phyloP scores from a whole-genome alignment of 1,140 invertebrate species.

The Oppia nitens region DNA sequence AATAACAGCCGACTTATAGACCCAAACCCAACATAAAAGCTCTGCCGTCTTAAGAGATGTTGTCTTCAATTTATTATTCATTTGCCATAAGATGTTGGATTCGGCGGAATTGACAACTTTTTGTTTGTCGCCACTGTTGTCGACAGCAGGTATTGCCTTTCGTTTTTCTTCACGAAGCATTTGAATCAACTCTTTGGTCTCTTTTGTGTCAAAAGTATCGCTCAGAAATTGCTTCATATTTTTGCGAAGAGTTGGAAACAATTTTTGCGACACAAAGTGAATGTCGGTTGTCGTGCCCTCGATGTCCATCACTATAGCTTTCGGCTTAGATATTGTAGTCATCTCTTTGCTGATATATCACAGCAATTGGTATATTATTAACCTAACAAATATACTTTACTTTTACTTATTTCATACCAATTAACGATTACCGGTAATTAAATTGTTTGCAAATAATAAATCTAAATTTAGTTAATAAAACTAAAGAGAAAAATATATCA shows the following conservation, averaged over 20 bases:
- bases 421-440: no score
- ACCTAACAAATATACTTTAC: no score
- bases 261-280: slow-evolving; percentile 7
- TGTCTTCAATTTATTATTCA: slow-evolving; percentile 6
- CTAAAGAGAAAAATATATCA: no score
- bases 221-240: slow-evolving; percentile 11
- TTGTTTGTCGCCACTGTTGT: background rate
- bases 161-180: background rate
- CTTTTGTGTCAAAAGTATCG: background rate
- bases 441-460: no score
- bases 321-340: no score
- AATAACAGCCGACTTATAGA: slow-evolving; percentile 13
- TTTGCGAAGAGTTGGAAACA: slow-evolving; percentile 14
- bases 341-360: no score
- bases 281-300: slow-evolving; percentile 18
- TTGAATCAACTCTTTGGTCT: slow-evolving; percentile 3
- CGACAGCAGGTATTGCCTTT: no score
- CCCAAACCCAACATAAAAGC: slow-evolving; percentile 17
- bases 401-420: no score
- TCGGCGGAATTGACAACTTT: slow-evolving; percentile 1
- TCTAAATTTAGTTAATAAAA: no score
- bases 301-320: slow-evolving; percentile 14
- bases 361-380: no score
- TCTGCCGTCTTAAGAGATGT: slow-evolving; percentile 13
- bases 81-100: slow-evolving; percentile 8